Evolutionary conservation across 2,113 vertebrate genomes (phyloP).

Genomic region (Sula dactylatra): DNA sequence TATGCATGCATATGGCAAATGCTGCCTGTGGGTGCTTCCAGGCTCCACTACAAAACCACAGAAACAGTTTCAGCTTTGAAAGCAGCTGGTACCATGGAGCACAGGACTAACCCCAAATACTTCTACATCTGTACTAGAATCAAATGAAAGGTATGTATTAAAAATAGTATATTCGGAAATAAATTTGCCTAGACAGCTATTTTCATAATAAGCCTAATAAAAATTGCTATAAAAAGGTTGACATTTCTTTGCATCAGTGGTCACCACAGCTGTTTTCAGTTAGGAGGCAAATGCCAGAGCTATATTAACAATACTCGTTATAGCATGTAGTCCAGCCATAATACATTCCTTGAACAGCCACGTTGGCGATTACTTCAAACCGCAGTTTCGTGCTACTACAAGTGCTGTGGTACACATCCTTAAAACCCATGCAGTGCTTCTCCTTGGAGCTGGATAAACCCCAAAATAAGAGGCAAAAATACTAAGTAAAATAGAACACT

Average conservation of each 20-base stretch:
- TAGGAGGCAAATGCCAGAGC: conserved; percentile 18
- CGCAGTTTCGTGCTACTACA: neutral
- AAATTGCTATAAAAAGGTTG: neutral
- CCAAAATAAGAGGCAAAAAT: neutral
- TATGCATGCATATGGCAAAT: neutral
- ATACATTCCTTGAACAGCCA: conserved; percentile 29
- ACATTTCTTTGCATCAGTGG: neutral
- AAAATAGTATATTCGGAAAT: neutral
- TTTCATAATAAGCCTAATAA: neutral
- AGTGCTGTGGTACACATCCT: neutral
- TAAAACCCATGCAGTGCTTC: neutral
- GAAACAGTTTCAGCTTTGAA: neutral
- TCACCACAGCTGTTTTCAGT: conserved; percentile 51
- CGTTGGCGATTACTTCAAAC: conserved; percentile 6
- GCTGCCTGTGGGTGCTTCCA: neutral
- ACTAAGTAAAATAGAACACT: neutral
- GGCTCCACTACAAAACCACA: neutral
- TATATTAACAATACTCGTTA: neutral
- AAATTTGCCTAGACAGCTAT: conserved; percentile 15
- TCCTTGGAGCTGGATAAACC: neutral
- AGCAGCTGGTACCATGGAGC: neutral
- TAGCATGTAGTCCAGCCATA: neutral
- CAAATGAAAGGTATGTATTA: neutral
- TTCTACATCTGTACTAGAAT: neutral
- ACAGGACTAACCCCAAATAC: neutral